Percentiles rank a stretch among this genome's conserved stretches.
These are phyloP conservation scores for Darevskia nairensis DNA, from an alignment of 2,797 vertebrate genomes.

Conservation along the genomic window DNA sequence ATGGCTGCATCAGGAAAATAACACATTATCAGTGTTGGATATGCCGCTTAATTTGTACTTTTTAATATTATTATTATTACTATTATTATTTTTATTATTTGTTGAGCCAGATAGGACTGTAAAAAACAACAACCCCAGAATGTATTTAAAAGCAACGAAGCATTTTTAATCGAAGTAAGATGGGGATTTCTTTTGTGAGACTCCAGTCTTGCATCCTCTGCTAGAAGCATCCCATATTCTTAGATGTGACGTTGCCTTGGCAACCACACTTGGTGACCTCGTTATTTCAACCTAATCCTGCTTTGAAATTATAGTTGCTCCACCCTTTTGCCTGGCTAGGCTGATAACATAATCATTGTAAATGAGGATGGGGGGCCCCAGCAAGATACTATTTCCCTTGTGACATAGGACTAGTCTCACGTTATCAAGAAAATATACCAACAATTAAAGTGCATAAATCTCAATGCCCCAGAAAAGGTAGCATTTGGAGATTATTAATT, in stretches of 20 bases:
- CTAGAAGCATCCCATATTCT: conserved; percentile 98
- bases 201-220: conserved; percentile 82
- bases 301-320: conserved; percentile 99
- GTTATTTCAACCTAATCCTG: conserved; percentile 99
- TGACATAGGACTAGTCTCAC: conserved; percentile 76
- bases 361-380: conserved; percentile 90
- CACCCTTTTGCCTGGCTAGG: conserved; percentile 99
- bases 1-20: conserved; percentile 25
- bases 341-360: conserved; percentile 99
- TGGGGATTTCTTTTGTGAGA: conserved; percentile 73
- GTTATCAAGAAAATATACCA: conserved; percentile 77
- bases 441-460: conserved; percentile 80
- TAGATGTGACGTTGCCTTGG: conserved; percentile 98
- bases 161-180: conserved; percentile 75
- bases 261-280: conserved; percentile 99
- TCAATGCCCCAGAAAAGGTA: conserved; percentile 70
- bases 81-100: conserved; percentile 30
- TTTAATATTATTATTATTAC: not conserved
- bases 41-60: not conserved
- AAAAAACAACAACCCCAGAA: conserved; percentile 38
- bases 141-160: conserved; percentile 74
- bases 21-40: not conserved
- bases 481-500: conserved; percentile 22
- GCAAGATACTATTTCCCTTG: conserved; percentile 78
- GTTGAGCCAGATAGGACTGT: conserved; percentile 44